Conservation (phyloP, 2,113 vertebrate genomes). For the Halichoerus grypus region DNA sequence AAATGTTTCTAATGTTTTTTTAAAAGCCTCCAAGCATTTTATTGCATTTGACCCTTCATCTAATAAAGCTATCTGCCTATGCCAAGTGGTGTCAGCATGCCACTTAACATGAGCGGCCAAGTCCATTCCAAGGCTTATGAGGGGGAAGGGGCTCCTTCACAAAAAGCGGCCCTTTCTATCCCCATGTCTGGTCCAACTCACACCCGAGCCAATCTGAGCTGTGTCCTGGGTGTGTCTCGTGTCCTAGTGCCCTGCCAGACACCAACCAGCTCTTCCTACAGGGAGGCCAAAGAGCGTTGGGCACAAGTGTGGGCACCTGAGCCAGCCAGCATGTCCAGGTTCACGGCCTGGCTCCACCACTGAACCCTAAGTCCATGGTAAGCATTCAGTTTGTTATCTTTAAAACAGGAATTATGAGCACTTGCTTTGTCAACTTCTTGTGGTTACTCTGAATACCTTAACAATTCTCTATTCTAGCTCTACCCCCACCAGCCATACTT, state of each 20-base stretch:
- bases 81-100: conserved; percentile 62
- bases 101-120: conserved; percentile 45
- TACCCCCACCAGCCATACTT: not conserved
- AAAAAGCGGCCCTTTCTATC: not conserved
- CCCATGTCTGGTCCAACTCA: not conserved
- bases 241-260: not conserved
- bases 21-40: conserved; percentile 81
- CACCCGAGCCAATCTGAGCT: not conserved
- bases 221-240: not conserved
- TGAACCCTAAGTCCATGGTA: not conserved
- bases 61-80: conserved; percentile 72
- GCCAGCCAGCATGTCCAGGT: not conserved
- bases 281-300: not conserved
- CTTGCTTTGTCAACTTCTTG: not conserved
- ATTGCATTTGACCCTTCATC: conserved; percentile 80
- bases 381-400: not conserved
- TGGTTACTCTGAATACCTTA: not conserved
- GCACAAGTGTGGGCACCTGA: not conserved
- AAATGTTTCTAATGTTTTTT: conserved; percentile 81
- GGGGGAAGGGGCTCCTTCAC: not conserved
- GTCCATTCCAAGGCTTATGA: not conserved
- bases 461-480: not conserved
- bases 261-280: not conserved
- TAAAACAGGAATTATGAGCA: not conserved
- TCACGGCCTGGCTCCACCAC: not conserved